These are phyloP conservation scores for Frankliniella intonsa DNA, from an alignment of 2,888 invertebrate species.

Conservation along the genomic window DNA sequence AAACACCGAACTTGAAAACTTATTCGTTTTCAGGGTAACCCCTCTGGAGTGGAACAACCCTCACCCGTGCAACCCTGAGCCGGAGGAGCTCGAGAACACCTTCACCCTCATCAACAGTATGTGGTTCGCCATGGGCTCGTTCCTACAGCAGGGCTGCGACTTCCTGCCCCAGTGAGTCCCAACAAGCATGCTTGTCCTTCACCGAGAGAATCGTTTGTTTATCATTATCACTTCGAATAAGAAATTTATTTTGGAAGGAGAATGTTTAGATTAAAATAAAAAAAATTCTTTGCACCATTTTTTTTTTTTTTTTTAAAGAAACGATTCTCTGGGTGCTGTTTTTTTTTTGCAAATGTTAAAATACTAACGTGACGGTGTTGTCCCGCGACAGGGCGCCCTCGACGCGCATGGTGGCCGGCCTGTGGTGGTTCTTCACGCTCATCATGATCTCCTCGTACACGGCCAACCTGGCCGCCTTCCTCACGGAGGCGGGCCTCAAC, in stretches of 20 bases:
- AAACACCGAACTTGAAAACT: neutral
- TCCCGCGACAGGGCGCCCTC: constrained; percentile 68
- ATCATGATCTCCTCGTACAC: constrained; percentile 92
- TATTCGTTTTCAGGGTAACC: constrained; percentile 64
- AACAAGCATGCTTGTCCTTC: no score
- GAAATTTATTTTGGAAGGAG: no score
- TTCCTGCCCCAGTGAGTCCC: constrained; percentile 82
- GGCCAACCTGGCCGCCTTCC: constrained; percentile 88
- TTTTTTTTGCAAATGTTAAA: neutral
- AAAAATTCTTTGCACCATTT: neutral
- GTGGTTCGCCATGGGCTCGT: constrained; percentile 95
- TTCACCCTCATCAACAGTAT: constrained; percentile 90
- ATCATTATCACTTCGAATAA: no score
- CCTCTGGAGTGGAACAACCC: constrained; percentile 95
- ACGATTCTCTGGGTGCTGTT: no score
- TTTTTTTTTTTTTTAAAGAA: neutral
- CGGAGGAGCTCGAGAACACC: constrained; percentile 82
- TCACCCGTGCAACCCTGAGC: constrained; percentile 78
- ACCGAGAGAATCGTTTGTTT: no score
- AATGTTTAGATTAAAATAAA: no score
- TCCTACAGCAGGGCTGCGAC: constrained; percentile 95
- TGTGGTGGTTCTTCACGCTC: constrained; percentile 92
- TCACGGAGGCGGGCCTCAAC: constrained; percentile 85
- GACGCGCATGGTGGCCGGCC: constrained; percentile 79
- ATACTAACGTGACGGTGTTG: neutral